Base-by-base conservation (phyloP, 2,888 invertebrate species). In the Mechanitis mazaeus region DNA sequence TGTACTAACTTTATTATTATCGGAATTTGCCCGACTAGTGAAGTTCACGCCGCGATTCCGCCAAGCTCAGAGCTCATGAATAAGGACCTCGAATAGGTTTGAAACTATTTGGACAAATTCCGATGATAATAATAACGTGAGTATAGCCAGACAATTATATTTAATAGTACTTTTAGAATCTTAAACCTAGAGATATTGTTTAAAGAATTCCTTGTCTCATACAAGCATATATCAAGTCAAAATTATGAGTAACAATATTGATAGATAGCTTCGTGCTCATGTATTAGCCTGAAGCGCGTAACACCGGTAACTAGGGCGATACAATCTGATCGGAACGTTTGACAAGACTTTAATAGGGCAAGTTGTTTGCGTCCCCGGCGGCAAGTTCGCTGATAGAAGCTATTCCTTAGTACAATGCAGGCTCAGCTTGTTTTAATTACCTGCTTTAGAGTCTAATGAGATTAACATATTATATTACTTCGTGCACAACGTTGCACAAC, bases 301-400 rank as follows among this genome's bases (percentile, higher is more conserved):
- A 56, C 53, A 59, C 53, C n/a, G 54, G 35, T 62, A 60, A 45
- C 42, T 50, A 45, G 45, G 45, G 47, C 58, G 42, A 50, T 46
- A 54, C 58, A 45, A 62, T 42, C 56, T 60, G 61, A 68, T 65
- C 64, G 61, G 58, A 62, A 56, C 63, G 64, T 68, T 64, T 69
- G 67, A 65, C 65, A 65, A 60, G 66, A 56, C 56, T 61, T 68
- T 68, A 70, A 69, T 67, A 63, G 66, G 50, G 54, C 61, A 69
- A 68, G 63, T 71, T 65, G 62, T 55, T 59, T 56, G 63, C 66
- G 66, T 56, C 47, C 66, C 68, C 64, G 56, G 53, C 60, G 67
- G 65, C 67, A 59, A 59, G 53, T 59, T 54, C 45, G 45, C 59
- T 55, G 58, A 59, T 60, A 56, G 42, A 53, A 60, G 46, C 64